phyloP scores from a whole-genome alignment of 2,888 invertebrate species.

The Cephus runcator region DNA sequence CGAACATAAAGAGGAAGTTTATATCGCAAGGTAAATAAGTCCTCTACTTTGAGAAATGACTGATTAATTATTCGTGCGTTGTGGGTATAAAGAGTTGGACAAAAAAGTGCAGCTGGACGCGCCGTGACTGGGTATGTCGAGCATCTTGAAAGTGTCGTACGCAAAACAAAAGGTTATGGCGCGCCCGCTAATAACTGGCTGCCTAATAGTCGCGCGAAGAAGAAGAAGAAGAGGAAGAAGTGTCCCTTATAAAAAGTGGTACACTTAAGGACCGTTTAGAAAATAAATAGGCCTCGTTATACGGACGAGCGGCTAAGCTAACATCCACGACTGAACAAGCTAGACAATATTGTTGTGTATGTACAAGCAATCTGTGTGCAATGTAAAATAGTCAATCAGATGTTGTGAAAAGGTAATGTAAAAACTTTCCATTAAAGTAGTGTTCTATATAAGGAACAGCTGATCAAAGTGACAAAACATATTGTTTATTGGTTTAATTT shows the following conservation, averaged over 20 bases:
- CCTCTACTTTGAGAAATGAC: not conserved
- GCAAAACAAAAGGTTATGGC: not conserved
- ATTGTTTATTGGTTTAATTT: not conserved
- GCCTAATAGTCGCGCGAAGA: not conserved
- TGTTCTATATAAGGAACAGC: not conserved
- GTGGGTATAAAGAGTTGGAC: not conserved
- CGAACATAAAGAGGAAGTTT: no score
- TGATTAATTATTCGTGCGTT: not conserved
- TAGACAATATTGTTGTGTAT: not conserved
- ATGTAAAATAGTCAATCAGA: not conserved
- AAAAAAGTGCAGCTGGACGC: not conserved
- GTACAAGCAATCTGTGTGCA: not conserved
- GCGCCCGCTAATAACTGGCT: not conserved
- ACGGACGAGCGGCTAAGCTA: not conserved
- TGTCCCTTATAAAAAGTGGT: conserved; percentile 5
- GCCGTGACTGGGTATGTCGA: not conserved
- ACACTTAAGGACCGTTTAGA: conserved; percentile 5
- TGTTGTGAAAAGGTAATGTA: not conserved
- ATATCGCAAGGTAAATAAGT: not conserved
- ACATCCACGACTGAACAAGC: not conserved
- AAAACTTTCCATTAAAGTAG: not conserved
- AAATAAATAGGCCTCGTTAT: conserved; percentile 3
- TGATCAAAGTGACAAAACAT: not conserved
- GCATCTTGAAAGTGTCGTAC: not conserved
- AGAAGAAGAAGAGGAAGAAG: not conserved